A percentile compares a stretch with the other conserved stretches of the same genome.
Evolutionary conservation across 2,797 vertebrate genomes (phyloP).

Genomic region (Amphiprion clarkii): DNA sequence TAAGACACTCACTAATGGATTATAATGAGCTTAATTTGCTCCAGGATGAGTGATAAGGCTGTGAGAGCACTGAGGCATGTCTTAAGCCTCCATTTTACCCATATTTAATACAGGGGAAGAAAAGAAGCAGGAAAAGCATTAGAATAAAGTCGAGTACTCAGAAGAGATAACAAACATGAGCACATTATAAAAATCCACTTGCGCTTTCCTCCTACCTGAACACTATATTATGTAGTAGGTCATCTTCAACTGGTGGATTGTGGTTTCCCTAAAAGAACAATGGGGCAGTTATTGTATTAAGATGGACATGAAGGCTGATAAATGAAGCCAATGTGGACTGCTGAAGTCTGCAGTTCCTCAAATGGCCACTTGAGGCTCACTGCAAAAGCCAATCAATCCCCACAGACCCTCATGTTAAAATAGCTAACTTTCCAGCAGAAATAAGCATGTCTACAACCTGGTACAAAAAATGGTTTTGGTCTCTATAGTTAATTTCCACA

Average conservation of each 20-base stretch:
- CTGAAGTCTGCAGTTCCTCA: too few relatives aligned
- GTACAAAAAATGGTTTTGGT: too few relatives aligned
- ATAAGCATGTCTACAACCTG: too few relatives aligned
- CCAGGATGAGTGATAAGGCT: conserved; percentile 74
- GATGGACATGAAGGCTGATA: background rate
- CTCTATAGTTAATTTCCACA: too few relatives aligned
- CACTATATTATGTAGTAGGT: conserved; percentile 17
- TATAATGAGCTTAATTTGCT: conserved; percentile 80
- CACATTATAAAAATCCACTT: conserved; percentile 28
- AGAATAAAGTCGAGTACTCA: conserved; percentile 43
- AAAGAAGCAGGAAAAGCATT: conserved; percentile 36
- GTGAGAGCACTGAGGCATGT: conserved; percentile 61
- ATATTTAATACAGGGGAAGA: conserved; percentile 60
- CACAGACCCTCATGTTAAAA: too few relatives aligned
- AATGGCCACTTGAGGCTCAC: too few relatives aligned
- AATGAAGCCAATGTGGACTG: too few relatives aligned
- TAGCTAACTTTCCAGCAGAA: too few relatives aligned
- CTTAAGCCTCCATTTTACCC: conserved; percentile 63
- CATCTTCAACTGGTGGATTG: conserved; percentile 6
- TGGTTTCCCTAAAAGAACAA: conserved; percentile 7
- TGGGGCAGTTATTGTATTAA: conserved; percentile 2
- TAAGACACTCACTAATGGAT: conserved; percentile 74
- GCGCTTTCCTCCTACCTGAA: conserved; percentile 25
- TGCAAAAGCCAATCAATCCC: too few relatives aligned
- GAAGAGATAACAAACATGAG: conserved; percentile 35